These are phyloP conservation scores for Tenebrosternarchus preto DNA, from an alignment of 2,113 vertebrate species.

Conservation along the genomic window DNA sequence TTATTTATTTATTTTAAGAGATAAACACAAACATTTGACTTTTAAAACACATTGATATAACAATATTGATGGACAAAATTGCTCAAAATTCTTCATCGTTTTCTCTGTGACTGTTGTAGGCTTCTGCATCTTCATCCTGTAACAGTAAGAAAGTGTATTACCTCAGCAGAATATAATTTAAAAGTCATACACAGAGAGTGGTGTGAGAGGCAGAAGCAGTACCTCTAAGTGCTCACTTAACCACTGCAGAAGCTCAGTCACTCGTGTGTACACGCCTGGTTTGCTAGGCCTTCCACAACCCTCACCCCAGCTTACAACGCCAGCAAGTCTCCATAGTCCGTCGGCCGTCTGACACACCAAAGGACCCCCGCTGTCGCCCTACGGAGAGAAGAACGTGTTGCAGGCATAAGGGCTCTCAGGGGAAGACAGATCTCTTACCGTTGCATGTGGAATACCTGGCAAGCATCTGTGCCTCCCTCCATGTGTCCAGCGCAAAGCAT, in stretches of 20 bases:
- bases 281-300: slow-evolving; percentile 81
- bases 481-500: slow-evolving; percentile 79
- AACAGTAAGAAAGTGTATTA: no score
- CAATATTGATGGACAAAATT: no score
- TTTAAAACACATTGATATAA: no score
- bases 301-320: slow-evolving; percentile 86
- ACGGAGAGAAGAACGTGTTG: slow-evolving; percentile 41
- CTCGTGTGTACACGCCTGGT: slow-evolving; percentile 82
- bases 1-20: no score
- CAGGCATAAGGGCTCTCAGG: neutral
- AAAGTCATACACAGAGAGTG: no score
- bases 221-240: slow-evolving; percentile 61
- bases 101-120: no score
- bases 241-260: slow-evolving; percentile 77
- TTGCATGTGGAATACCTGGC: slow-evolving; percentile 69
- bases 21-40: no score
- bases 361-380: slow-evolving; percentile 88
- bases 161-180: no score
- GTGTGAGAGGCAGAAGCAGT: neutral
- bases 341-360: slow-evolving; percentile 74
- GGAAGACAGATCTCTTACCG: no score
- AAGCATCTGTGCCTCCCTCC: slow-evolving; percentile 76
- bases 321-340: slow-evolving; percentile 79
- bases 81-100: no score
- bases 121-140: no score